Conservation (phyloP, 2,888 invertebrate genomes). For the Acleris emargana region DNA sequence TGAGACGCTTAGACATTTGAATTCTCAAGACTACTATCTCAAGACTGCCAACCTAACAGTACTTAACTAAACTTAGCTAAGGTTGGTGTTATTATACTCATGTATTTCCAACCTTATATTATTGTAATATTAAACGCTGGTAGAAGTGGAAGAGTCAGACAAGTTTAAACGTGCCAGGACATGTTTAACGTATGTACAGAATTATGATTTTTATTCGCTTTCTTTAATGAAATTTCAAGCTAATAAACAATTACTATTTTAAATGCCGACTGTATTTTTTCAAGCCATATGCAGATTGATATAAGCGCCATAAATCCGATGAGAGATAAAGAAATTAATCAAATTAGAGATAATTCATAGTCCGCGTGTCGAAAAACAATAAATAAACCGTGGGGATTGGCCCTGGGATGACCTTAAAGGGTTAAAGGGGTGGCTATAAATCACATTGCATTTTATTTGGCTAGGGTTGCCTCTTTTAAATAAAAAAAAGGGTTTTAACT, state of each 20-base stretch:
- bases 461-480: constrained; percentile 1
- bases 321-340: constrained; percentile 11
- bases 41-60: too few relatives aligned
- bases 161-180: too few relatives aligned
- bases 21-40: too few relatives aligned
- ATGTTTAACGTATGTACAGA: too few relatives aligned
- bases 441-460: constrained; percentile 14
- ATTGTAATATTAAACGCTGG: too few relatives aligned
- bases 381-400: constrained; percentile 6
- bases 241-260: not conserved
- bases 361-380: constrained; percentile 17
- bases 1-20: too few relatives aligned
- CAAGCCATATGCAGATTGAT: not conserved
- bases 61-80: too few relatives aligned
- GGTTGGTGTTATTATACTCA: too few relatives aligned
- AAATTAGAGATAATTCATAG: constrained; percentile 18
- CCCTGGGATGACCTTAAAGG: constrained; percentile 20
- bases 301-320: not conserved
- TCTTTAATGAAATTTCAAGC: too few relatives aligned
- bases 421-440: constrained; percentile 20
- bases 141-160: too few relatives aligned
- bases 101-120: too few relatives aligned
- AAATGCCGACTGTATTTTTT: not conserved
- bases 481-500: not conserved
- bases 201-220: too few relatives aligned